phyloP scores from a whole-genome alignment of 2,888 invertebrate genomes.

The Adelphocoris suturalis region DNA sequence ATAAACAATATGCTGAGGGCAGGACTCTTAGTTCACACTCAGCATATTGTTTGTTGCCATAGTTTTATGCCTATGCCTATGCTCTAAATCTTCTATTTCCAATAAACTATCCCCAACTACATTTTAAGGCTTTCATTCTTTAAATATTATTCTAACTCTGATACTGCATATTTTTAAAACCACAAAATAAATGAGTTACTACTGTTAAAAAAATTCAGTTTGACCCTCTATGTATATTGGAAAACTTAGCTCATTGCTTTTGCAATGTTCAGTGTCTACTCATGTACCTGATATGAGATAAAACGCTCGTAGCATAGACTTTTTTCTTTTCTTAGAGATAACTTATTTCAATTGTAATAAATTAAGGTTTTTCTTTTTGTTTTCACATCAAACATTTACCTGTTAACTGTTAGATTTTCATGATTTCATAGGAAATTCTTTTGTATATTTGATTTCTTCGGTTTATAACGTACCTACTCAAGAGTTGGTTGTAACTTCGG shows the following conservation, averaged over 20 bases:
- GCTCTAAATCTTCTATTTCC: no score
- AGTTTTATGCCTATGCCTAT: no score
- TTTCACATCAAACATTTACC: not conserved
- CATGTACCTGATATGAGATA: constrained; percentile 22
- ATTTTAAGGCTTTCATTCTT: no score
- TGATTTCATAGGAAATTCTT: not conserved
- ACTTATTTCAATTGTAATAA: not conserved
- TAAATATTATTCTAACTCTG: no score
- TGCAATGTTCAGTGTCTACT: constrained; percentile 2
- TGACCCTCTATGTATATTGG: constrained; percentile 5
- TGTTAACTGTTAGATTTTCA: not conserved
- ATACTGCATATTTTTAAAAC: no score
- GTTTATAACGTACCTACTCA: not conserved
- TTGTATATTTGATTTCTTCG: not conserved
- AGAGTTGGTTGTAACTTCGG: not conserved
- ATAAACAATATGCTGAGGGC: no score
- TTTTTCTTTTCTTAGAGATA: not conserved
- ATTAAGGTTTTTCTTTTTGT: not conserved
- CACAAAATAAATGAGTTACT: not conserved
- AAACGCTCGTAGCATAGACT: constrained; percentile 20
- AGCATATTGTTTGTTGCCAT: no score
- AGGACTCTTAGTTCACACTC: no score
- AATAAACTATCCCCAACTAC: no score
- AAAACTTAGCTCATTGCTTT: not conserved
- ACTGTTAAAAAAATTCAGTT: not conserved